Conservation (phyloP, 2,797 vertebrate species). For the Amphiprion clarkii region DNA sequence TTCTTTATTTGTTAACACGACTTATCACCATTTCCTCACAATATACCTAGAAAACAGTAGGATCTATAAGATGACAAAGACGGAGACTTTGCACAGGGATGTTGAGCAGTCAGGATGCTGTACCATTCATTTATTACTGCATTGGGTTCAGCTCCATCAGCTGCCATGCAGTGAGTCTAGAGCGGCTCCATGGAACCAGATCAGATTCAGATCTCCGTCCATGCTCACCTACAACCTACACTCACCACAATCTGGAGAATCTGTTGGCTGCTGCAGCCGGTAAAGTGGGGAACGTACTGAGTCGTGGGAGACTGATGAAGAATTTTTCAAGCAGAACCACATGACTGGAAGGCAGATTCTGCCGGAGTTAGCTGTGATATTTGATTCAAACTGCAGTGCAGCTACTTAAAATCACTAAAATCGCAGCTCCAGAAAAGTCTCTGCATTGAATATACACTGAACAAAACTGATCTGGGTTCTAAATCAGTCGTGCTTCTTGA, state of each 20-base stretch:
- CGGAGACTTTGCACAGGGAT: neutral
- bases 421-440: neutral
- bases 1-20: neutral
- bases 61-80: neutral
- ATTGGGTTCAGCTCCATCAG: conserved; percentile 17
- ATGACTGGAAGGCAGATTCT: neutral
- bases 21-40: neutral
- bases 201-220: neutral
- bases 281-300: neutral
- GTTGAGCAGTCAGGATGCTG: conserved; percentile 26
- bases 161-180: conserved; percentile 2
- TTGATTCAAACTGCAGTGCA: conserved; percentile 1
- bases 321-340: neutral
- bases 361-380: neutral
- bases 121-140: conserved; percentile 53
- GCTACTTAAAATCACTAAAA: neutral
- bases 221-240: conserved; percentile 6
- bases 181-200: neutral
- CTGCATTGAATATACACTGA: neutral
- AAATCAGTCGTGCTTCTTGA: neutral
- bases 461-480: neutral
- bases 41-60: neutral
- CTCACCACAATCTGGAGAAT: neutral
- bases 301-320: neutral
- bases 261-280: neutral